phyloP scores from a whole-genome alignment of 1,140 invertebrate genomes.

The Stegodyphus mimosarum region DNA sequence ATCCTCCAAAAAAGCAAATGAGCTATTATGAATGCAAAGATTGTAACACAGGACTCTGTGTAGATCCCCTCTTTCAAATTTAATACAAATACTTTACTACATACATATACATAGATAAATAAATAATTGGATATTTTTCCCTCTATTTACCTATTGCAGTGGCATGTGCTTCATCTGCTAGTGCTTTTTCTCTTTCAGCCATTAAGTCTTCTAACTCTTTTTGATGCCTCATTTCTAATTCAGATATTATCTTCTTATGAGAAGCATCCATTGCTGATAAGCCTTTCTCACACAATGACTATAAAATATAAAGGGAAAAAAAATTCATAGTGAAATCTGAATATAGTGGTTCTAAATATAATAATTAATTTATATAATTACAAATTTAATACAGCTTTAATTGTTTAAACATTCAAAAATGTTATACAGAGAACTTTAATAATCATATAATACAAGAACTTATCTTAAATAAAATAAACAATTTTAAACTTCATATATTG shows the following conservation, averaged over 20 bases:
- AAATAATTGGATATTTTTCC: too few species aligned
- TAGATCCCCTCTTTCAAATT: too few species aligned
- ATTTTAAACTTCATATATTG: too few species aligned
- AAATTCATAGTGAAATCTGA: neutral
- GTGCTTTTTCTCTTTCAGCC: slow-evolving; percentile 86
- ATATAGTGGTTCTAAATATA: neutral
- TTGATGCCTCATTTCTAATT: slow-evolving; percentile 86
- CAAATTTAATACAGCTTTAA: neutral
- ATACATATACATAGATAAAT: too few species aligned
- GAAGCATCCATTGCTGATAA: slow-evolving; percentile 88
- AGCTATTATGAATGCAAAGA: too few species aligned
- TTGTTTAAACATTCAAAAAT: too few species aligned
- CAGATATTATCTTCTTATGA: slow-evolving; percentile 83
- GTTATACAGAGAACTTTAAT: too few species aligned
- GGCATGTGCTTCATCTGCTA: slow-evolving; percentile 87
- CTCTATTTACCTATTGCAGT: slow-evolving; percentile 68
- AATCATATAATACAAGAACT: too few species aligned
- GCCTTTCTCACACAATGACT: slow-evolving; percentile 86
- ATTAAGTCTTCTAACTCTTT: slow-evolving; percentile 78
- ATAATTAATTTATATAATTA: slow-evolving; percentile 15
- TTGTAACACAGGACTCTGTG: too few species aligned
- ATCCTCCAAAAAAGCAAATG: too few species aligned
- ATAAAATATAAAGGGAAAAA: neutral
- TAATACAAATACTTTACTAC: too few species aligned
- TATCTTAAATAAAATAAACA: too few species aligned